Base-by-base conservation (phyloP, 2,113 vertebrate species). In the Podarcis muralis region DNA sequence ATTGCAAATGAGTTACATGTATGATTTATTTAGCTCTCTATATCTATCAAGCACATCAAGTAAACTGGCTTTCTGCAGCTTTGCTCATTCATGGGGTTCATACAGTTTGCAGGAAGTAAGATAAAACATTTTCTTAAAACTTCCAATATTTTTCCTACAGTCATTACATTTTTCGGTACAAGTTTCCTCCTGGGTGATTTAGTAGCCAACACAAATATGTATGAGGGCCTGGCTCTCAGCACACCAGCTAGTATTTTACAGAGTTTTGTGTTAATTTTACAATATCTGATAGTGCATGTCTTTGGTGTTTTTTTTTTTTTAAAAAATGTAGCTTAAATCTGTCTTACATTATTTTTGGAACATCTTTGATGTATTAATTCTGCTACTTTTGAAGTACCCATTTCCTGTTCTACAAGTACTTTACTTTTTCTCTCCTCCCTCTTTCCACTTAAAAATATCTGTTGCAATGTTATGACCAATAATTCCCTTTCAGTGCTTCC, bases 251-350 rank as follows among this genome's bases (percentile, higher is more conserved):
- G 69, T 88, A 62, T 6, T 32, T 71, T 0, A 0, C 40, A 84
- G 48, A 92, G 12, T 93, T 92, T 88, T 68, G 88, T 83, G 81
- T 27, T 40, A 74, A 90, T 92, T 92, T 78, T 75, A 80, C 90
- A 91, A 53, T 85, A n/a, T 83, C 59, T 87, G 74, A 87, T 3
- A 83, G 88, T 80, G 43, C 13, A 30, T 57, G 48, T 6, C 48
- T 57, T 57, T 57, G 11, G 16, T 74, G 43, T 57, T 79, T 79
- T 16, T 32, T 79, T 79, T 16, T 13, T 23, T 76, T 11, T 8
- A 11, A 48, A 43, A 43, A 43, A 53, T 53, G 48, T 53, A 53
- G 48, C 48, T 23, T 30, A 79, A 27, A 79, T 79, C 9, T 79
- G 25, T 30, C 43, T 79, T 48, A 53, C 12, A 79, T 27, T 79